Evolutionary conservation across 2,888 invertebrate genomes (phyloP).

Genomic region (Boloria euphrosyne): DNA sequence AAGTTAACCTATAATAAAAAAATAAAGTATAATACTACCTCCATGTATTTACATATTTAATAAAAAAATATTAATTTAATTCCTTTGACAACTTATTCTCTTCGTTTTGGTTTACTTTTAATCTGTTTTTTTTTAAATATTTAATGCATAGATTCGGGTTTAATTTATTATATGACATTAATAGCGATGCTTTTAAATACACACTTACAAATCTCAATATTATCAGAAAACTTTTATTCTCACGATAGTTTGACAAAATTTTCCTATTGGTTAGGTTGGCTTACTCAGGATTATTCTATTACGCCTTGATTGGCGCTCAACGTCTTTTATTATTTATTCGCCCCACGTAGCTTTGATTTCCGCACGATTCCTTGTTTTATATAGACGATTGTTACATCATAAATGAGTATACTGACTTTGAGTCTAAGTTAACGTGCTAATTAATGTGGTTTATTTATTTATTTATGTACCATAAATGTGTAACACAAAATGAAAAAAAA

Average conservation of each 20-base stretch:
- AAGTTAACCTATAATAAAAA: too few relatives aligned
- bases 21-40: too few relatives aligned
- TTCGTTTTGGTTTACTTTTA: too few relatives aligned
- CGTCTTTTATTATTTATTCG: constrained; percentile 10
- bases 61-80: too few relatives aligned
- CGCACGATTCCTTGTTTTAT: constrained; percentile 15
- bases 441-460: not conserved
- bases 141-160: too few relatives aligned
- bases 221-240: constrained; percentile 3
- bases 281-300: constrained; percentile 28
- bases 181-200: not conserved
- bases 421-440: not conserved
- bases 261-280: constrained; percentile 14
- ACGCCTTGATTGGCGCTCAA: constrained; percentile 22
- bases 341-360: constrained; percentile 21
- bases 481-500: too few relatives aligned
- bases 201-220: constrained; percentile 12
- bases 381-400: not conserved
- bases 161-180: constrained; percentile 1
- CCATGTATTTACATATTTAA: too few relatives aligned
- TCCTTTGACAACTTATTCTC: too few relatives aligned
- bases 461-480: too few relatives aligned
- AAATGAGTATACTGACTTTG: not conserved
- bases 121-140: too few relatives aligned
- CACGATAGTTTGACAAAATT: constrained; percentile 4